These are phyloP conservation scores for Notechis scutatus DNA, from an alignment of 2,113 vertebrate genomes.

Conservation along the genomic window DNA sequence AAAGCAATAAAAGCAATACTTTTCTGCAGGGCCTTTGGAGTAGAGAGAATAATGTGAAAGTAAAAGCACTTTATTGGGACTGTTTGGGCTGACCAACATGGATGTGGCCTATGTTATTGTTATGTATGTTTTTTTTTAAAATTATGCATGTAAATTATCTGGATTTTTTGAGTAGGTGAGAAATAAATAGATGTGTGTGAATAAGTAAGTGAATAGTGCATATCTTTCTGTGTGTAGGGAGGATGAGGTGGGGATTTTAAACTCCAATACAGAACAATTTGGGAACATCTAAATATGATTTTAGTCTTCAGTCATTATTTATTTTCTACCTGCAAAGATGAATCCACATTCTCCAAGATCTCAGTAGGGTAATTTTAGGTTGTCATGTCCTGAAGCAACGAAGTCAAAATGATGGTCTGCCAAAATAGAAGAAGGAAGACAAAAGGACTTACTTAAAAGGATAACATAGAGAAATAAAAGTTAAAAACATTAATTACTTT, in stretches of 20 bases:
- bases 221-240: not conserved
- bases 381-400: not conserved
- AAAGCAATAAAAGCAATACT: not conserved
- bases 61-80: not conserved
- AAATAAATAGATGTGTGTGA: not conserved
- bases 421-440: slow-evolving; percentile 16
- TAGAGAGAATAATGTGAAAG: not conserved
- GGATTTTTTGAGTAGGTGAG: not conserved
- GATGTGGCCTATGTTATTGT: not conserved
- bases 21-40: not conserved
- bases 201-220: not conserved
- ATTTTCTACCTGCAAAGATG: slow-evolving; percentile 46
- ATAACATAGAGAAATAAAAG: not conserved
- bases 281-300: not conserved
- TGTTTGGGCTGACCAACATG: not conserved
- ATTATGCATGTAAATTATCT: not conserved
- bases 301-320: not conserved
- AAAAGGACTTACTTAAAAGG: not conserved
- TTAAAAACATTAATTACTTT: not conserved
- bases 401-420: slow-evolving; percentile 6
- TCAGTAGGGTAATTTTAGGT: slow-evolving; percentile 11
- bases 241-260: not conserved
- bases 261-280: not conserved
- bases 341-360: slow-evolving; percentile 44
- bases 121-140: not conserved